A percentile compares a stretch with the other conserved stretches of the same genome.
phyloP scores from a whole-genome alignment of 2,888 invertebrate species.

The Scaptomyza polygonia region DNA sequence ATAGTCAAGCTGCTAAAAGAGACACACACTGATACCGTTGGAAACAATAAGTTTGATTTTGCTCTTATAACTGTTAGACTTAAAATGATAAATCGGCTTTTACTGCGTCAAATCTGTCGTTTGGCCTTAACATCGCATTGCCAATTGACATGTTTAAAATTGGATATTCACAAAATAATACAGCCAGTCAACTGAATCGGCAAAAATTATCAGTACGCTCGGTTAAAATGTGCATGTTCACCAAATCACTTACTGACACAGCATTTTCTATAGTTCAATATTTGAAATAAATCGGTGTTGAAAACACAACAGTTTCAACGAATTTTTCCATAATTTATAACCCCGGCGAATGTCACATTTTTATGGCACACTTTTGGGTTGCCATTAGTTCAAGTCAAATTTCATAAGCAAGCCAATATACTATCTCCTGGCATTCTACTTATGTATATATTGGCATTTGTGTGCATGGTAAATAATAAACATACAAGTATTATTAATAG shows the following conservation, averaged over 20 bases:
- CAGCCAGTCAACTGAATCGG: background rate
- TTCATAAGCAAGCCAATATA: slow-evolving; percentile 70
- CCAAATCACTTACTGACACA: background rate
- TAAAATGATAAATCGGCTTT: slow-evolving; percentile 53
- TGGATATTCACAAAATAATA: background rate
- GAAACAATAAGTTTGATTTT: background rate
- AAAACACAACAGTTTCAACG: slow-evolving; percentile 12
- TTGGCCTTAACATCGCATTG: slow-evolving; percentile 1
- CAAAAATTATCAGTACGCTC: background rate
- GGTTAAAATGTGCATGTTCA: background rate
- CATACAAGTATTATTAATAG: slow-evolving; percentile 75
- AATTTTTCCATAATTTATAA: slow-evolving; percentile 41
- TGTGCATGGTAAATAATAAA: slow-evolving; percentile 70
- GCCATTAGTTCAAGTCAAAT: slow-evolving; percentile 77
- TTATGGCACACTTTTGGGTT: slow-evolving; percentile 31
- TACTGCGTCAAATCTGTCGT: background rate
- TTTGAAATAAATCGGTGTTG: slow-evolving; percentile 1
- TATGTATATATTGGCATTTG: slow-evolving; percentile 50
- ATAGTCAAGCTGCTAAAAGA: slow-evolving; percentile 21
- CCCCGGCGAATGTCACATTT: slow-evolving; percentile 35
- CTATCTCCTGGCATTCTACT: slow-evolving; percentile 22
- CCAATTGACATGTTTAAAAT: slow-evolving; percentile 23
- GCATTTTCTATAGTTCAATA: slow-evolving; percentile 32
- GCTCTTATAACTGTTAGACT: background rate
- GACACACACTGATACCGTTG: background rate